Percentiles rank a stretch among this genome's conserved stretches.
Conservation (phyloP, 2,888 invertebrate species). For the Rosalia funebris region DNA sequence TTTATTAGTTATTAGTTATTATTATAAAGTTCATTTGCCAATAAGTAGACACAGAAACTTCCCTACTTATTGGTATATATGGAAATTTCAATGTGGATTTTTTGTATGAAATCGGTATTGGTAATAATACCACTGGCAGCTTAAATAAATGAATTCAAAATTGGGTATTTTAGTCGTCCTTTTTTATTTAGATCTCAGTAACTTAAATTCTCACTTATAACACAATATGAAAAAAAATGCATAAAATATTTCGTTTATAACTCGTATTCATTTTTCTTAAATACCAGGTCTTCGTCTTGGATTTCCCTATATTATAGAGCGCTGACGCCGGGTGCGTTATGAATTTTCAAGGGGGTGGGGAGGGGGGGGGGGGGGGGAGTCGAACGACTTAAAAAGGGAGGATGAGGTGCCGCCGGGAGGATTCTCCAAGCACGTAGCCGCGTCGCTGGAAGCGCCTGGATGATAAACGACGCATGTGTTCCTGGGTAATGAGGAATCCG, state of each 20-base stretch:
- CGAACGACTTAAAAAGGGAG: neutral
- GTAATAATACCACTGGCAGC: no score
- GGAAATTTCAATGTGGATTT: no score
- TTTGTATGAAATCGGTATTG: no score
- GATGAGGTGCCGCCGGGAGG: conserved; percentile 19
- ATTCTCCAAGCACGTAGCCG: conserved; percentile 42
- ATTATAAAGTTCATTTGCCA: no score
- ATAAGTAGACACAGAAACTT: no score
- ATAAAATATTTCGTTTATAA: neutral
- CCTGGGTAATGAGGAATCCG: conserved; percentile 48
- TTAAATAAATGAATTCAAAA: no score
- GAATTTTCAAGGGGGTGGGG: conserved; percentile 25
- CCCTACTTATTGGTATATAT: no score
- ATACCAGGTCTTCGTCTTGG: no score
- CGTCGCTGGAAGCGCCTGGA: conserved; percentile 37
- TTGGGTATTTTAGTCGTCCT: neutral
- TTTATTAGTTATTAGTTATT: no score
- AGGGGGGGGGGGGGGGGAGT: no score
- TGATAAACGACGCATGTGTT: conserved; percentile 54
- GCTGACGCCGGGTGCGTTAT: conserved; percentile 31
- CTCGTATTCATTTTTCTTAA: no score
- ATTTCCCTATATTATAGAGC: neutral
- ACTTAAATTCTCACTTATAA: neutral
- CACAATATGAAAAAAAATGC: neutral
- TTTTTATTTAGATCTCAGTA: neutral